phyloP scores from a whole-genome alignment of 2,797 vertebrate species.

The Sardinella longiceps region DNA sequence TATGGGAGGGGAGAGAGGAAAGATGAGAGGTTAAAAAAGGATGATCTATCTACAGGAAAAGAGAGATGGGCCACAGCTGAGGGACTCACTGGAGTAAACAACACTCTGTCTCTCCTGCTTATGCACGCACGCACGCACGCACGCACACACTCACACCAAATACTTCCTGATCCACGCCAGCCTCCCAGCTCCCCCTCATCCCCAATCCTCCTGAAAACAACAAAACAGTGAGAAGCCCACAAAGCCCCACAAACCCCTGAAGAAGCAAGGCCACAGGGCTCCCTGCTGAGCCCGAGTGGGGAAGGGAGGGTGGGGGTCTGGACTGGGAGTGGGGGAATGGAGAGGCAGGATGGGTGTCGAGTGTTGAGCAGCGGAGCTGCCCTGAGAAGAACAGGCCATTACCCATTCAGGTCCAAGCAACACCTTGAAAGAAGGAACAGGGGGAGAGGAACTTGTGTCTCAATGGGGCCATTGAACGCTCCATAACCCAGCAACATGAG shows the following conservation, averaged over 20 bases:
- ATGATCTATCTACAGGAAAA: not conserved
- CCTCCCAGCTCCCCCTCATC: not conserved
- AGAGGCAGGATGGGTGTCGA: not conserved
- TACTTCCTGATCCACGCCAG: not conserved
- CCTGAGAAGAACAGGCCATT: not conserved
- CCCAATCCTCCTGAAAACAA: not conserved
- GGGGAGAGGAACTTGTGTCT: slow-evolving; percentile 25
- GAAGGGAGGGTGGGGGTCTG: not conserved
- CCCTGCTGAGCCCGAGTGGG: not conserved
- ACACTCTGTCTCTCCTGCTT: not conserved
- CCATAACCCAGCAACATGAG: not conserved
- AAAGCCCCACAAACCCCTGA: not conserved
- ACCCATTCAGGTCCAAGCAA: slow-evolving; percentile 27
- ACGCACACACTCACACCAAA: not conserved
- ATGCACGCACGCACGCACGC: not conserved
- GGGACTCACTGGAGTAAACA: not conserved
- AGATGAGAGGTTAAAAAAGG: not conserved
- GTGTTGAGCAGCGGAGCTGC: not conserved
- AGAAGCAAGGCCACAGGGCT: not conserved
- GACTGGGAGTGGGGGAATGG: not conserved
- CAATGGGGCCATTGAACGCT: not conserved
- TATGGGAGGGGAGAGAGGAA: not conserved
- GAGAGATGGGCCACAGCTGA: slow-evolving; percentile 10
- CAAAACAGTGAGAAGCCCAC: not conserved
- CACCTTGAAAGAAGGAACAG: slow-evolving; percentile 20